Percentiles rank a stretch among this genome's conserved stretches.
Evolutionary conservation across 2,888 invertebrate species (phyloP).

Genomic region (Dynastes hyllus): DNA sequence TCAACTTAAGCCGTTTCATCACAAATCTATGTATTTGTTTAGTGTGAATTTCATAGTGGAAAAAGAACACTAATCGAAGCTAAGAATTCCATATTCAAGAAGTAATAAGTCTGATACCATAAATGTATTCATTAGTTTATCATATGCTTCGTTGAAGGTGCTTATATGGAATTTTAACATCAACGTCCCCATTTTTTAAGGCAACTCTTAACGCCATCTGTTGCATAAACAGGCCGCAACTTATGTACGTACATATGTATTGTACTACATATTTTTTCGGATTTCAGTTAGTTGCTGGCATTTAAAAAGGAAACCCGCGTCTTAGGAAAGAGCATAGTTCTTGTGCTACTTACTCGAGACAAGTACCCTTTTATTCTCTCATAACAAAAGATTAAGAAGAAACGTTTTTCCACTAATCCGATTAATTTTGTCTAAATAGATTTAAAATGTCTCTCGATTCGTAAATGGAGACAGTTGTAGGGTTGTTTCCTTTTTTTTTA

Average conservation of each 20-base stretch:
- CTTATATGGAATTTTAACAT: too few species aligned
- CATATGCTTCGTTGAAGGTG: too few species aligned
- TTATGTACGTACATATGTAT: background rate
- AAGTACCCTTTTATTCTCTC: slow-evolving; percentile 28
- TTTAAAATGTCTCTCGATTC: slow-evolving; percentile 26
- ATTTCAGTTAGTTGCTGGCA: slow-evolving; percentile 7
- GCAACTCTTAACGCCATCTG: background rate
- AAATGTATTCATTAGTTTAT: too few species aligned
- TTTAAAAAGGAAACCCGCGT: background rate
- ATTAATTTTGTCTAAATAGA: slow-evolving; percentile 39
- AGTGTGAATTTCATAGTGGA: too few species aligned
- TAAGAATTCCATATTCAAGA: too few species aligned
- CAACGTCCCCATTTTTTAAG: too few species aligned
- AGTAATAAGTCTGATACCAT: too few species aligned
- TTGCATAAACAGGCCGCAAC: background rate
- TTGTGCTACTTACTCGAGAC: slow-evolving; percentile 23
- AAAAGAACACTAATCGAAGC: too few species aligned
- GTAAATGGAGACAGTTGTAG: slow-evolving; percentile 33
- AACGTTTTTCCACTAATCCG: slow-evolving; percentile 21
- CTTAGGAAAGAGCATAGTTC: background rate
- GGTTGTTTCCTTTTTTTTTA: slow-evolving; percentile 5
- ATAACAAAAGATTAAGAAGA: slow-evolving; percentile 3
- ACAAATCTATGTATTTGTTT: too few species aligned
- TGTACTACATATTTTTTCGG: background rate
- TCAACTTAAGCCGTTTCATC: too few species aligned